These are phyloP conservation scores for Scaptomyza cyrtandrae DNA, from an alignment of 2,888 invertebrate species.

Conservation along the genomic window DNA sequence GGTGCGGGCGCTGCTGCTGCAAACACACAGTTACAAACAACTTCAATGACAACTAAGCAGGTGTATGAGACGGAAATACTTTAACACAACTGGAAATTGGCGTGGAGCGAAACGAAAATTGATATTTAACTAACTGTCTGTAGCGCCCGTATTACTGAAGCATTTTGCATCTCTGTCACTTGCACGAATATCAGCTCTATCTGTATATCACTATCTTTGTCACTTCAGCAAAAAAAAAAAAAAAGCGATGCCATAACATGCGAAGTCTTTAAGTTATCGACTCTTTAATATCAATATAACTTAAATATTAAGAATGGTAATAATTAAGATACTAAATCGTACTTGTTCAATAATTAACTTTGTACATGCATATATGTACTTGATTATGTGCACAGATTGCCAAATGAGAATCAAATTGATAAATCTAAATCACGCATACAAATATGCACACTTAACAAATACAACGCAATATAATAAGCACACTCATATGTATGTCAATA, in stretches of 20 bases:
- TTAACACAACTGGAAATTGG: conserved; percentile 87
- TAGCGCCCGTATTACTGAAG: conserved; percentile 5
- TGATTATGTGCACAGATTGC: conserved; percentile 14
- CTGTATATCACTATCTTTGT: conserved; percentile 25
- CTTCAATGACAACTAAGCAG: conserved; percentile 89
- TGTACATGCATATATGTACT: conserved; percentile 31
- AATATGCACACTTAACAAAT: conserved; percentile 12
- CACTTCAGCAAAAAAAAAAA: conserved; percentile 11
- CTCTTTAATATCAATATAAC: conserved; percentile 34
- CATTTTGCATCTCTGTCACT: conserved; percentile 20
- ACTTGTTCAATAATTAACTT: conserved; percentile 38
- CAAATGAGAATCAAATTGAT: conserved; percentile 21
- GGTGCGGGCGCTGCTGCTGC: conserved; percentile 41
- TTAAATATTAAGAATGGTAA: conserved; percentile 22
- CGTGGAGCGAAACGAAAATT: conserved; percentile 84
- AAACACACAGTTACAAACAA: conserved; percentile 61
- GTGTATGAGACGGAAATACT: conserved; percentile 97
- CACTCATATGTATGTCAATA: conserved; percentile 10
- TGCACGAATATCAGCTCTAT: conserved; percentile 27
- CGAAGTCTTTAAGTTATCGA: conserved; percentile 34
- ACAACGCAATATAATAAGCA: conserved; percentile 14
- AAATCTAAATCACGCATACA: conserved; percentile 8
- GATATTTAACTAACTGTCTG: conserved; percentile 63
- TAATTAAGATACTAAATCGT: conserved; percentile 29
- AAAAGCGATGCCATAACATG: conserved; percentile 4